A percentile compares a stretch with the other conserved stretches of the same genome.
phyloP scores from a whole-genome alignment of 2,888 invertebrate genomes.

The Patella caerulea region DNA sequence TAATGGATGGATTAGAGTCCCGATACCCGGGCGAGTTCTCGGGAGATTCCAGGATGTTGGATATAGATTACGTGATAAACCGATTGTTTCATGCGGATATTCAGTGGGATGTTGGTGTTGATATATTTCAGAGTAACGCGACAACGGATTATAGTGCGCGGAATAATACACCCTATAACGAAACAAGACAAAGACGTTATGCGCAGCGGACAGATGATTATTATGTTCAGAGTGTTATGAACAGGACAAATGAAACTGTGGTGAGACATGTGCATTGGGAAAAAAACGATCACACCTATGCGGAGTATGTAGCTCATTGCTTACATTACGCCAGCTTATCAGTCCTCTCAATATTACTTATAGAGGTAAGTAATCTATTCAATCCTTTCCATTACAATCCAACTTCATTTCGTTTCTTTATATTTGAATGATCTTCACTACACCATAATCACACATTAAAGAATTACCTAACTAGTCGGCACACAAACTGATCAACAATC shows the following conservation, averaged over 20 bases:
- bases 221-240: neutral
- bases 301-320: slow-evolving; percentile 40
- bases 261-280: neutral
- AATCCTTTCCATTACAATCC: neutral
- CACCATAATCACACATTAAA: too few species aligned
- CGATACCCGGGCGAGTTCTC: slow-evolving; percentile 31
- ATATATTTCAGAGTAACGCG: neutral
- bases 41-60: slow-evolving; percentile 17
- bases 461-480: too few species aligned
- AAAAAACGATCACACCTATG: slow-evolving; percentile 18
- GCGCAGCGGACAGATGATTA: neutral
- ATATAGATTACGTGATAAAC: slow-evolving; percentile 22
- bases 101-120: neutral
- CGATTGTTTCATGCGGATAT: neutral
- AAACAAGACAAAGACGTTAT: neutral
- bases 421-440: too few species aligned
- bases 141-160: neutral
- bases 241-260: neutral
- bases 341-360: slow-evolving; percentile 37
- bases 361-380: slow-evolving; percentile 34
- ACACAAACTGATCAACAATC: too few species aligned
- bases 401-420: neutral
- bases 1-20: slow-evolving; percentile 26
- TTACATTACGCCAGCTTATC: slow-evolving; percentile 42
- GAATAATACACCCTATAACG: neutral